Evolutionary conservation across 2,888 invertebrate genomes (phyloP), one percentile per base, ranked within the genome.

Genomic region (Syrista parreyssii): DNA sequence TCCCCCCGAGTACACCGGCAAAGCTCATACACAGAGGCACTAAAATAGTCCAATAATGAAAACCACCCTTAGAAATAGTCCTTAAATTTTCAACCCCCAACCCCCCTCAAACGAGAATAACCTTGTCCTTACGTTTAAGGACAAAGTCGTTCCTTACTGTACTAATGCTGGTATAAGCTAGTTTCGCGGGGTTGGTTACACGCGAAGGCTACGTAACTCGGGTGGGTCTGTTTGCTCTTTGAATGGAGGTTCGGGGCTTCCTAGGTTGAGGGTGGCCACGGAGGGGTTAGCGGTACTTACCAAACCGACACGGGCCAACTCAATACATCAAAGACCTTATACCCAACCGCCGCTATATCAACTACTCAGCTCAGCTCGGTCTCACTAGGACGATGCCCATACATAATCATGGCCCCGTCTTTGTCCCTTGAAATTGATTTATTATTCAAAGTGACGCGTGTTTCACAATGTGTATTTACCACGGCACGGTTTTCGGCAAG

Each of bases 401-500:
- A 88, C 91, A 91, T 91, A 91, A 91, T 91, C 90, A 90, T 89
- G 88, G 87, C 86, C 40, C 86, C 88, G 90, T 90, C 91, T 91
- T 90, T 91, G 91, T 90, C 88, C 88, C 88, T 87, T 89, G 89
- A 91, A 91, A 91, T 91, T 91, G 91, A 91, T 91, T 91, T 91
- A 91, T 91, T 91, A 91, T 91, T 91, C 91, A 91, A 91, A 91
- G 90, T 88, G 89, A 90, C 89, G 90, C 90, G 89, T 91, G 91
- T 91, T 90, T 90, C 89, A 90, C 91, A 91, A 90, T 91, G 90
- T 91, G 90, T 91, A 91, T 91, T 90, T 91, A 90, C 91, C 89
- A 90, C 72, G 75, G 73, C 23, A 35, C 23, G 73, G 35, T 69
- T 69, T 32, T 30, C 71, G 71, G 31, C 71, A 11, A 34, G 73